Evolutionary conservation across 2,113 vertebrate genomes (phyloP).

Genomic region (Sisor rabdophorus): DNA sequence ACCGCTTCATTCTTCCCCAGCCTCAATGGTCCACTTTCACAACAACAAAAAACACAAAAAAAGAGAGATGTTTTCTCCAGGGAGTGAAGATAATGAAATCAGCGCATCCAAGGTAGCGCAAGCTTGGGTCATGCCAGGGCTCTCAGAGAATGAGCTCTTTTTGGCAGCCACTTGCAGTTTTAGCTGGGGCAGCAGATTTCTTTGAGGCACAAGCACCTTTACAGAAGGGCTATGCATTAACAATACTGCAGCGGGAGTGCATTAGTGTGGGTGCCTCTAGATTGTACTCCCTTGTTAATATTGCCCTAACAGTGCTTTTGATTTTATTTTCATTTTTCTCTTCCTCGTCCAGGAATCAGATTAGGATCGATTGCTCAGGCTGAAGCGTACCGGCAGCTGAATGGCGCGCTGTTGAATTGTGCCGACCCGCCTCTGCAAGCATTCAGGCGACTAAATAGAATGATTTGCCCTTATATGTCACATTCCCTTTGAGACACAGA

Average conservation of each 20-base stretch:
- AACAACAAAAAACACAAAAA: slow-evolving; percentile 43
- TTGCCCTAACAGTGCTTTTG: slow-evolving; percentile 74
- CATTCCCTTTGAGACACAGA: slow-evolving; percentile 77
- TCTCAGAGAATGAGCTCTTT: slow-evolving; percentile 72
- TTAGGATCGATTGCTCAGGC: slow-evolving; percentile 74
- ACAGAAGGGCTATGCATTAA: slow-evolving; percentile 68
- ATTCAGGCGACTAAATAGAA: slow-evolving; percentile 80
- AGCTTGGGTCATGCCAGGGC: slow-evolving; percentile 57
- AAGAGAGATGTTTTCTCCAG: slow-evolving; percentile 61
- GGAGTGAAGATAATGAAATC: slow-evolving; percentile 77
- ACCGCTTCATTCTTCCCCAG: slow-evolving; percentile 38
- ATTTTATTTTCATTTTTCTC: slow-evolving; percentile 76
- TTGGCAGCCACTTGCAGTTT: slow-evolving; percentile 68
- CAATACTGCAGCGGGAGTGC: slow-evolving; percentile 65
- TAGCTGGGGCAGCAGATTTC: slow-evolving; percentile 78
- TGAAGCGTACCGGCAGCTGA: slow-evolving; percentile 58
- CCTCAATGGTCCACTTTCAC: slow-evolving; percentile 51
- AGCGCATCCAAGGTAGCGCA: slow-evolving; percentile 60
- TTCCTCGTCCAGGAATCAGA: slow-evolving; percentile 65
- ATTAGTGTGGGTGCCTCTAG: slow-evolving; percentile 61
- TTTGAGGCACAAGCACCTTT: slow-evolving; percentile 70
- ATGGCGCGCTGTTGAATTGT: slow-evolving; percentile 52
- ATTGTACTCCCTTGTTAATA: slow-evolving; percentile 75
- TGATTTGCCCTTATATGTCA: slow-evolving; percentile 82
- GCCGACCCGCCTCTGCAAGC: slow-evolving; percentile 66